Evolutionary conservation across 2,888 invertebrate genomes (phyloP).

Genomic region (Xanthia icteritia): DNA sequence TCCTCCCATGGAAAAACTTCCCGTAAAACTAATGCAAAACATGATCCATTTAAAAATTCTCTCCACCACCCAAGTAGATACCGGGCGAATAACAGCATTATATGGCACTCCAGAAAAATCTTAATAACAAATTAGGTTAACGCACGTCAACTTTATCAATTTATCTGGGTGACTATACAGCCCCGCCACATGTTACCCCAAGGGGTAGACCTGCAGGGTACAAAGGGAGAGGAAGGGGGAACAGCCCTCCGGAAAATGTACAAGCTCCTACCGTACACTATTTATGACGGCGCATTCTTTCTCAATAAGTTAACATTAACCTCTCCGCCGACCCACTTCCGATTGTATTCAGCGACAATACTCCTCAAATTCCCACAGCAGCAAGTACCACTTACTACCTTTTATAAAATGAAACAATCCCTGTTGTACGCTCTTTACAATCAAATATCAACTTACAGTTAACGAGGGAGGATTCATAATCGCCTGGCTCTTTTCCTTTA

Average conservation of each 20-base stretch:
- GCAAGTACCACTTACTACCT: conserved; percentile 64
- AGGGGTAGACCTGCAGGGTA: conserved; percentile 23
- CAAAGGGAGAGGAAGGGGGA: background rate
- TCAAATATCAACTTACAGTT: conserved; percentile 73
- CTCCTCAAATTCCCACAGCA: conserved; percentile 64
- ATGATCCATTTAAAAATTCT: conserved; percentile 14
- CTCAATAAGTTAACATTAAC: conserved; percentile 75
- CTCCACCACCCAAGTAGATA: background rate
- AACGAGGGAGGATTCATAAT: conserved; percentile 74
- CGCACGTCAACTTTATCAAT: conserved; percentile 76
- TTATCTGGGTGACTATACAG: conserved; percentile 71
- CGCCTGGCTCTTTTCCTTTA: conserved; percentile 66
- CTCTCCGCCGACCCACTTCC: conserved; percentile 63
- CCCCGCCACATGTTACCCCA: conserved; percentile 69
- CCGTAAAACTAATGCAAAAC: conserved; percentile 10
- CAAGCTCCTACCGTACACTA: conserved; percentile 72
- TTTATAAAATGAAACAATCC: conserved; percentile 49
- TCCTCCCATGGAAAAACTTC: background rate
- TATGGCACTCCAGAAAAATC: conserved; percentile 51
- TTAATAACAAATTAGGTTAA: conserved; percentile 67
- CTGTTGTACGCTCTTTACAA: conserved; percentile 62
- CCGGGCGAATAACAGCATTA: conserved; percentile 36
- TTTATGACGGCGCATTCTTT: conserved; percentile 73
- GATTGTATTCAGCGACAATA: conserved; percentile 66
- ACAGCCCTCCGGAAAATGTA: conserved; percentile 73